Conservation (phyloP, 1,140 invertebrate species). For the Aphelinus atriplicis region DNA sequence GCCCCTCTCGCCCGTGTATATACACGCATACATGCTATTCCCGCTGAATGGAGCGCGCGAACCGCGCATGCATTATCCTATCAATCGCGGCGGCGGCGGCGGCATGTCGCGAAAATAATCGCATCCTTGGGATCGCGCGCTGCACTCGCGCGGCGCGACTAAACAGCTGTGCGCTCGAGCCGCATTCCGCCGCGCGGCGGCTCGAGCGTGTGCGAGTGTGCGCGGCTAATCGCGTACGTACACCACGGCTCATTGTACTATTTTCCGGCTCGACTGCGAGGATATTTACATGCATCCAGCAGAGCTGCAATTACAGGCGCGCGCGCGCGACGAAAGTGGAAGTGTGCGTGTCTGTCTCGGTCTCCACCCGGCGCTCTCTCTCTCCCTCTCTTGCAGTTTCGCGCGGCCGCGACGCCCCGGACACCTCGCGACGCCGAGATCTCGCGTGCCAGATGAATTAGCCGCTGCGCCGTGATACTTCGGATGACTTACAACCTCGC, state of each 20-base stretch:
- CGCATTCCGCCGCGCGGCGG: no score
- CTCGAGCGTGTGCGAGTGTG: neutral
- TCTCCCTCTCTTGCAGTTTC: neutral
- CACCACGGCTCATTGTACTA: conserved; percentile 1
- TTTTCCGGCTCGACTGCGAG: neutral
- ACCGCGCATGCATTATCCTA: no score
- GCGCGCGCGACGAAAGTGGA: no score
- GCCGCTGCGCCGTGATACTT: neutral
- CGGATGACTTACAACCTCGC: conserved; percentile 9
- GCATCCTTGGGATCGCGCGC: no score
- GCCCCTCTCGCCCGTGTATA: no score
- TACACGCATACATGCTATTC: no score
- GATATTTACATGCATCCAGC: conserved; percentile 5
- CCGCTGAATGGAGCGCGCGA: no score
- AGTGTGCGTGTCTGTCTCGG: no score
- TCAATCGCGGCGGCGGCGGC: no score
- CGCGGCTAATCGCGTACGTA: neutral
- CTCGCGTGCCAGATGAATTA: conserved; percentile 14
- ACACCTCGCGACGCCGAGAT: no score
- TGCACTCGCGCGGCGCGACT: neutral
- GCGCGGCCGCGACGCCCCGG: neutral
- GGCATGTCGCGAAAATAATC: no score
- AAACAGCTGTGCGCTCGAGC: neutral
- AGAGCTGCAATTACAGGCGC: neutral
- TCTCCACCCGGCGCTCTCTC: no score